Evolutionary conservation across 2,888 invertebrate genomes (phyloP).

Genomic region (Thereva nobilitata): DNA sequence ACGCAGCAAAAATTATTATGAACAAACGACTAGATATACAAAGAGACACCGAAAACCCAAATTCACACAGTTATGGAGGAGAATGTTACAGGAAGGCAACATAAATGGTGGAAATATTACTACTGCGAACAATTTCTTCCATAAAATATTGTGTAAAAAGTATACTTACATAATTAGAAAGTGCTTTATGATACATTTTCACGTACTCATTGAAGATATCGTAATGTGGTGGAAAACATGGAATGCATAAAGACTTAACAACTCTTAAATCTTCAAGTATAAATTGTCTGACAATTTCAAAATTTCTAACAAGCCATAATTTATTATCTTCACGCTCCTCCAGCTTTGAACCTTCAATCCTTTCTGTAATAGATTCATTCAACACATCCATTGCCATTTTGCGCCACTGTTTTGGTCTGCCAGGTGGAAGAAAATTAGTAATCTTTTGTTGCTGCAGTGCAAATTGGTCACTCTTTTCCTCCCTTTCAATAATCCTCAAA

Average conservation of each 20-base stretch:
- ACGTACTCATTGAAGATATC: slow-evolving; percentile 91
- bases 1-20: too few relatives aligned
- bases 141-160: neutral
- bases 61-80: too few relatives aligned
- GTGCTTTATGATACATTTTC: slow-evolving; percentile 88
- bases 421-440: slow-evolving; percentile 90
- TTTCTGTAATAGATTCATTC: slow-evolving; percentile 75
- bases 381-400: slow-evolving; percentile 82
- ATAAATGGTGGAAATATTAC: too few relatives aligned
- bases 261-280: slow-evolving; percentile 90
- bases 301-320: slow-evolving; percentile 92
- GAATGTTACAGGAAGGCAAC: too few relatives aligned
- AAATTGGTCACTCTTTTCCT: slow-evolving; percentile 92
- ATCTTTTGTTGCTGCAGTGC: slow-evolving; percentile 66
- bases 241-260: slow-evolving; percentile 85
- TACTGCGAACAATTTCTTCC: neutral
- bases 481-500: slow-evolving; percentile 92
- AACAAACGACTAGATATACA: too few relatives aligned
- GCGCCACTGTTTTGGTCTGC: slow-evolving; percentile 91
- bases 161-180: slow-evolving; percentile 74
- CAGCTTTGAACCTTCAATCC: slow-evolving; percentile 93
- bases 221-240: slow-evolving; percentile 95
- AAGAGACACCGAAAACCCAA: too few relatives aligned
- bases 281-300: slow-evolving; percentile 84
- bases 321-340: slow-evolving; percentile 90